phyloP scores from a whole-genome alignment of 2,797 vertebrate genomes.

The Phrynocephalus forsythii region DNA sequence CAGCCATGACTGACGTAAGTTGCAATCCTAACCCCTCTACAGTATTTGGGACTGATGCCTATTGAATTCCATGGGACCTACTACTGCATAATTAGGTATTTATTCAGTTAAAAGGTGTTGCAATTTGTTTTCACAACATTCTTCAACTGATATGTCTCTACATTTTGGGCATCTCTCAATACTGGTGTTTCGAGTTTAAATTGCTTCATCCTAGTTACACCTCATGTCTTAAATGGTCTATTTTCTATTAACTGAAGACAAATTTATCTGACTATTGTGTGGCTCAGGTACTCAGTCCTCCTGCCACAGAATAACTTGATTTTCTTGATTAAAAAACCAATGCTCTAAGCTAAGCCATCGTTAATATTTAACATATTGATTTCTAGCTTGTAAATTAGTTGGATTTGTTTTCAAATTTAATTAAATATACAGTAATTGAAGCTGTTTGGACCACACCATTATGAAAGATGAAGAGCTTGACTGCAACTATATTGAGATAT shows the following conservation, averaged over 20 bases:
- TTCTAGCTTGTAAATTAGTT: conserved; percentile 36
- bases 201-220: no score
- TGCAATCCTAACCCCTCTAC: no score
- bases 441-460: conserved; percentile 20
- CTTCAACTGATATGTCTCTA: no score
- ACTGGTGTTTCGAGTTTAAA: no score
- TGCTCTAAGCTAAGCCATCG: conserved; percentile 37
- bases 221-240: not conserved
- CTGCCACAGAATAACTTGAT: not conserved
- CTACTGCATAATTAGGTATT: not conserved
- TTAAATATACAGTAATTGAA: conserved; percentile 24
- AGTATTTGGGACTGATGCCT: not conserved
- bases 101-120: no score
- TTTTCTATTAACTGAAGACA: conserved; percentile 20
- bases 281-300: conserved; percentile 5
- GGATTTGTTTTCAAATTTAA: conserved; percentile 44
- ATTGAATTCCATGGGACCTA: not conserved
- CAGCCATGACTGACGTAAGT: no score
- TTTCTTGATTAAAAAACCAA: conserved; percentile 45
- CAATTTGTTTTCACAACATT: no score
- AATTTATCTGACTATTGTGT: conserved; percentile 12
- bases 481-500: not conserved
- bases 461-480: conserved; percentile 37
- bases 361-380: conserved; percentile 47
- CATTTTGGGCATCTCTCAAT: no score